Evolutionary conservation across 2,888 invertebrate genomes (phyloP).

Genomic region (Oscheius myriophilus): DNA sequence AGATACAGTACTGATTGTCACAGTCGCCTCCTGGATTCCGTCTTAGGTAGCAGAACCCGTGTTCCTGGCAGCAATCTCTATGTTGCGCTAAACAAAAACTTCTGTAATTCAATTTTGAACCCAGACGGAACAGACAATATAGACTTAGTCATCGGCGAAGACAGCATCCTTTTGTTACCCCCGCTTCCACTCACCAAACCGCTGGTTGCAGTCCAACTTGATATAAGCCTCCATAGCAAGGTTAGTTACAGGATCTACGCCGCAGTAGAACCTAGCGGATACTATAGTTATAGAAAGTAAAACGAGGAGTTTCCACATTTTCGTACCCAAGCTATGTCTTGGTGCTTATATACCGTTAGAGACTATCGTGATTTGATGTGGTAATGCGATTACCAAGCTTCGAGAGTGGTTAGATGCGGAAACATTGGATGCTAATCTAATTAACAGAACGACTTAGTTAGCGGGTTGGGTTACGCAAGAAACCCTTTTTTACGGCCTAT

Average conservation of each 20-base stretch:
- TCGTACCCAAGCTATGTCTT: no score
- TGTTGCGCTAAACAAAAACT: slow-evolving; percentile 13
- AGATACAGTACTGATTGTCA: slow-evolving; percentile 24
- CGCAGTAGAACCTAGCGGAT: slow-evolving; percentile 17
- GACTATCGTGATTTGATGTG: no score
- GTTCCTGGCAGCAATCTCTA: slow-evolving; percentile 16
- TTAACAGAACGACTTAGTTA: no score
- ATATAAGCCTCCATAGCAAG: slow-evolving; percentile 17
- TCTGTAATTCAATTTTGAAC: background rate
- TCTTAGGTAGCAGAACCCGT: slow-evolving; percentile 23
- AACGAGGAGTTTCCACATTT: slow-evolving; percentile 10
- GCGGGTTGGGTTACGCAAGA: no score
- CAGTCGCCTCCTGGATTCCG: slow-evolving; percentile 4
- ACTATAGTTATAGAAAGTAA: background rate
- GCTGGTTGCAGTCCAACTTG: slow-evolving; percentile 8
- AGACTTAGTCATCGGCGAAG: no score
- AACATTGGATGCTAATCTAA: no score
- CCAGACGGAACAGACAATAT: no score
- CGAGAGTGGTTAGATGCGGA: no score
- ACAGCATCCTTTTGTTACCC: no score
- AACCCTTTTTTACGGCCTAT: no score
- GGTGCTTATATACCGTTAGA: no score
- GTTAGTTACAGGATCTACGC: slow-evolving; percentile 25
- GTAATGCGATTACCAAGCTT: no score
- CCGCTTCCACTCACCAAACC: slow-evolving; percentile 8